Conservation (phyloP, 2,888 invertebrate species). For the Protonemura montana region DNA sequence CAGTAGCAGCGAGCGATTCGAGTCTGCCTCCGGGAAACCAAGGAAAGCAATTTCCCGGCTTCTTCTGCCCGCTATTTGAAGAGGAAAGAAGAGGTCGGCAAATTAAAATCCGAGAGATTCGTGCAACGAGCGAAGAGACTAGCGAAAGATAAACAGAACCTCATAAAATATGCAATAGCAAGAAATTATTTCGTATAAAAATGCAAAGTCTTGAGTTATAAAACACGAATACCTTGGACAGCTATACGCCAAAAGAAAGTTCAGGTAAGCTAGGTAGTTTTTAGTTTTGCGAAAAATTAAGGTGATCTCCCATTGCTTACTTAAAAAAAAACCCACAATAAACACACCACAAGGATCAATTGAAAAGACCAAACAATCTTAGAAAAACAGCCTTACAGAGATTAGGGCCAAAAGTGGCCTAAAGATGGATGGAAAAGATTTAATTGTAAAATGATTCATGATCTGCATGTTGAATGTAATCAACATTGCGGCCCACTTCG, state of each 20-base stretch:
- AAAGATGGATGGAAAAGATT: background rate
- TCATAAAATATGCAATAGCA: conserved; percentile 25
- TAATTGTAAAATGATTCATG: background rate
- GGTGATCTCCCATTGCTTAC: no score
- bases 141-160: conserved; percentile 17
- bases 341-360: no score
- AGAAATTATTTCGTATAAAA: conserved; percentile 30
- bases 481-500: background rate
- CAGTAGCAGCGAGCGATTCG: background rate
- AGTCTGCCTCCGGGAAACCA: conserved; percentile 36
- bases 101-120: conserved; percentile 36
- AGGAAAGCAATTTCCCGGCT: conserved; percentile 45
- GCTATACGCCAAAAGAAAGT: background rate
- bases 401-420: background rate
- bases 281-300: no score
- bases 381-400: background rate
- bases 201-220: conserved; percentile 19
- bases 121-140: conserved; percentile 29
- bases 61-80: conserved; percentile 42
- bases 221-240: conserved; percentile 8
- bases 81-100: conserved; percentile 43
- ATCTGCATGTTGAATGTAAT: background rate
- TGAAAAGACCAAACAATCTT: no score
- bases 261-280: no score
- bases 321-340: no score